Evolutionary conservation across 2,797 vertebrate genomes (phyloP).

Genomic region (Anableps anableps): DNA sequence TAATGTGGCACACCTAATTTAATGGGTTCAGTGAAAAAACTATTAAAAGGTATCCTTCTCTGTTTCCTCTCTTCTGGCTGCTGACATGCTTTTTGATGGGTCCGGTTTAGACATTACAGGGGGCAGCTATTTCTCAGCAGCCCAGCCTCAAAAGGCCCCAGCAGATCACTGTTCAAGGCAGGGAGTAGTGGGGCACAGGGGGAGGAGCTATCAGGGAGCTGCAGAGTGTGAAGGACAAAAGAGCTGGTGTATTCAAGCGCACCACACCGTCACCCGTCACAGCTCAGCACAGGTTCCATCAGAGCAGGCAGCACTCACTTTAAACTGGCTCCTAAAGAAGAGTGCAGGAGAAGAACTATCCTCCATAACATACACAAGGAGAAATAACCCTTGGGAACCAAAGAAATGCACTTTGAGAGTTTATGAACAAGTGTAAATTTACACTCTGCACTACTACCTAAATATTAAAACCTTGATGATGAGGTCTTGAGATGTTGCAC

Average conservation of each 20-base stretch:
- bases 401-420: slow-evolving; percentile 9
- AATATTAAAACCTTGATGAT: slow-evolving; percentile 24
- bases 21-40: slow-evolving; percentile 48
- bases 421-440: slow-evolving; percentile 25
- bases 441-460: slow-evolving; percentile 28
- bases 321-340: slow-evolving; percentile 74
- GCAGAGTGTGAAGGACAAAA: slow-evolving; percentile 90
- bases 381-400: slow-evolving; percentile 38
- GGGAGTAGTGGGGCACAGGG: slow-evolving; percentile 81
- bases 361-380: slow-evolving; percentile 50
- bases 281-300: slow-evolving; percentile 83
- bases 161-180: slow-evolving; percentile 83
- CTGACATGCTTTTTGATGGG: slow-evolving; percentile 71
- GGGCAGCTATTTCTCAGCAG: slow-evolving; percentile 74
- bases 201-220: slow-evolving; percentile 85
- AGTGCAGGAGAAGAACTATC: slow-evolving; percentile 59
- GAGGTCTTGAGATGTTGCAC: slow-evolving; percentile 5
- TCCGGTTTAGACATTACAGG: slow-evolving; percentile 76
- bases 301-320: slow-evolving; percentile 80
- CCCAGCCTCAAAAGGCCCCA: slow-evolving; percentile 77
- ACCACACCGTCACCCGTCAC: slow-evolving; percentile 82
- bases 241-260: slow-evolving; percentile 84
- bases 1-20: slow-evolving; percentile 24
- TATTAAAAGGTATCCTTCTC: slow-evolving; percentile 62
- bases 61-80: slow-evolving; percentile 61